phyloP scores from a whole-genome alignment of 2,888 invertebrate genomes.

The Keiferia lycopersicella region DNA sequence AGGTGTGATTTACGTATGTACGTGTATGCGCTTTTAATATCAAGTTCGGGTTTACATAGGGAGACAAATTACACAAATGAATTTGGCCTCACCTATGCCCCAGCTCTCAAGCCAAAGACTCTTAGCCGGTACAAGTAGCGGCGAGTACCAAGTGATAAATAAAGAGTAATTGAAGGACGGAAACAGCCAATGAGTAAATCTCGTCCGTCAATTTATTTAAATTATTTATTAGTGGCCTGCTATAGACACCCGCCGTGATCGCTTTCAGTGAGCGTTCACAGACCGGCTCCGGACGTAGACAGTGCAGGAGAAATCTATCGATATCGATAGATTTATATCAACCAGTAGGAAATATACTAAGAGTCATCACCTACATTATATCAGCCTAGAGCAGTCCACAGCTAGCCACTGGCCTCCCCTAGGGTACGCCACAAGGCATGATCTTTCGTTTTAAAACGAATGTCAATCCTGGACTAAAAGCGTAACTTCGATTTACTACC shows the following conservation, averaged over 20 bases:
- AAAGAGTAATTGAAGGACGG: conserved; percentile 80
- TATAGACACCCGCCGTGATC: conserved; percentile 79
- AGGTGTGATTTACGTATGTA: too few species aligned
- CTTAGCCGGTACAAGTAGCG: conserved; percentile 49
- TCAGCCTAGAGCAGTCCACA: too few species aligned
- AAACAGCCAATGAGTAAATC: conserved; percentile 81
- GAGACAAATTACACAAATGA: background rate
- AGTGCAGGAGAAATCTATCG: conserved; percentile 43
- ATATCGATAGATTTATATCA: conserved; percentile 27
- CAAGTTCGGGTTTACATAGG: background rate
- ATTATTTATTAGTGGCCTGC: conserved; percentile 81
- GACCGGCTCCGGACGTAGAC: conserved; percentile 65
- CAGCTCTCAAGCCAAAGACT: conserved; percentile 44
- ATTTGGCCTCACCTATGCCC: conserved; percentile 18
- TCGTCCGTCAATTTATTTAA: conserved; percentile 82
- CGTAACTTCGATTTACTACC: too few species aligned
- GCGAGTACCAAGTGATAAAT: conserved; percentile 78
- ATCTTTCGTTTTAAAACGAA: too few species aligned
- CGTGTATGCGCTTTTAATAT: too few species aligned
- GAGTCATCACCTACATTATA: too few species aligned
- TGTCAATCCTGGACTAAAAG: too few species aligned
- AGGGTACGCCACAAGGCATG: too few species aligned
- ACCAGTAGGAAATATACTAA: conserved; percentile 6
- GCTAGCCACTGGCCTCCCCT: too few species aligned
- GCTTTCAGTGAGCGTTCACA: conserved; percentile 71